Conservation (phyloP, 2,797 vertebrate genomes). For the Enteromius treurensis region DNA sequence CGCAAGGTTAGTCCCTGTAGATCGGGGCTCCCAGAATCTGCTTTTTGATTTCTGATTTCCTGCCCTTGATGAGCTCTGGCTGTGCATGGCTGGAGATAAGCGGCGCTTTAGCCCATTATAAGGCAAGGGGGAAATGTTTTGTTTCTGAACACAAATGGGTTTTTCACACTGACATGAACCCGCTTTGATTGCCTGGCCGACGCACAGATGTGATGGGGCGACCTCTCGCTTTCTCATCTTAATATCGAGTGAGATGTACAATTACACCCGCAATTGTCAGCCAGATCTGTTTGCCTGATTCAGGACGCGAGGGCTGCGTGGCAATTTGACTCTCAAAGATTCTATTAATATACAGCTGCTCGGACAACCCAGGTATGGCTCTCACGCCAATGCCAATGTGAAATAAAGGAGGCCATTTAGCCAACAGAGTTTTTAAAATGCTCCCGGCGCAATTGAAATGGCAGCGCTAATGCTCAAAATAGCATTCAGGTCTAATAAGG, state of each 20-base stretch:
- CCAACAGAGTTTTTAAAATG: neutral
- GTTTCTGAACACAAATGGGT: constrained; percentile 87
- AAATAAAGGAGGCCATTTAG: constrained; percentile 40
- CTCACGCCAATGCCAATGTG: neutral
- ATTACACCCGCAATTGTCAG: constrained; percentile 77
- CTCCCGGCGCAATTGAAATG: neutral
- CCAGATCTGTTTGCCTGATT: constrained; percentile 76
- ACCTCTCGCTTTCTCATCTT: constrained; percentile 81
- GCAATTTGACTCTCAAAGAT: constrained; percentile 74
- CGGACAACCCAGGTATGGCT: constrained; percentile 5
- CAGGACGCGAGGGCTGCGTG: constrained; percentile 68
- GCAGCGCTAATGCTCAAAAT: constrained; percentile 1
- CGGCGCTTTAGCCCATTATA: constrained; percentile 79
- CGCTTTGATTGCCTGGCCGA: constrained; percentile 72
- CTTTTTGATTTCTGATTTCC: constrained; percentile 50
- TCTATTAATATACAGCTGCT: constrained; percentile 79
- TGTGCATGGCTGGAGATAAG: constrained; percentile 88
- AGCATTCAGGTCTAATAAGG: constrained; percentile 16
- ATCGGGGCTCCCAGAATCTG: constrained; percentile 81
- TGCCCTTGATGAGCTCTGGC: constrained; percentile 85
- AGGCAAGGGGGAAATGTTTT: constrained; percentile 82
- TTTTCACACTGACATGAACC: constrained; percentile 80
- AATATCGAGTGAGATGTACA: constrained; percentile 74
- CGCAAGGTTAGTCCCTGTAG: constrained; percentile 97
- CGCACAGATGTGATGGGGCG: constrained; percentile 75